These are phyloP conservation scores for Nephotettix cincticeps DNA, from an alignment of 1,140 invertebrate genomes.

Conservation along the genomic window DNA sequence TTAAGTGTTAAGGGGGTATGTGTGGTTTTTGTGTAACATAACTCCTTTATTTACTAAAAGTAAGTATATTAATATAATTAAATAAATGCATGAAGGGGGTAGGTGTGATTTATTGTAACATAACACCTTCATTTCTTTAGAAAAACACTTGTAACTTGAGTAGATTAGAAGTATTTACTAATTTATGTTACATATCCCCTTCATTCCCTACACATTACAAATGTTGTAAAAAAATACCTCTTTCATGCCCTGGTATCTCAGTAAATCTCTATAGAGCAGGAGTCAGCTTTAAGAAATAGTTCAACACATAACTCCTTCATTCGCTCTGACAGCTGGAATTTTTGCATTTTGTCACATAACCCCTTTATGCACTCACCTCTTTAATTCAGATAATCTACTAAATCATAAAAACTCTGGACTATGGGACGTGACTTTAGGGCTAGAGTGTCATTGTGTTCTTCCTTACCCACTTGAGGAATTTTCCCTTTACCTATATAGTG, in stretches of 20 bases:
- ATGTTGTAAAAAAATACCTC: neutral
- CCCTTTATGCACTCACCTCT: neutral
- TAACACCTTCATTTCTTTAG: neutral
- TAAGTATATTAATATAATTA: neutral
- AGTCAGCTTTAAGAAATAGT: too few species aligned
- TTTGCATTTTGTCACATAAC: neutral
- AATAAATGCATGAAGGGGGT: neutral
- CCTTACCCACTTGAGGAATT: too few species aligned
- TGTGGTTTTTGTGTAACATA: neutral
- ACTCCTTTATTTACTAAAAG: neutral
- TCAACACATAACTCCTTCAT: conserved; percentile 7
- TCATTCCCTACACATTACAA: too few species aligned
- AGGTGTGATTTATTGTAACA: neutral
- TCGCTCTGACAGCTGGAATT: conserved; percentile 5
- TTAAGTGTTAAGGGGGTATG: neutral
- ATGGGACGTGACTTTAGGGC: too few species aligned
- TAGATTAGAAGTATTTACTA: too few species aligned
- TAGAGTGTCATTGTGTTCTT: too few species aligned
- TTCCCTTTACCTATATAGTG: too few species aligned
- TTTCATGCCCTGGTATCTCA: conserved; percentile 4
- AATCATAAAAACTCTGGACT: too few species aligned
- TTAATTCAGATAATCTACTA: too few species aligned
- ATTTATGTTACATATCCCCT: too few species aligned
- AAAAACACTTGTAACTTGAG: neutral
- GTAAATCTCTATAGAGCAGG: neutral